Evolutionary conservation across 2,113 vertebrate genomes (phyloP).

Genomic region (Numida meleagris): DNA sequence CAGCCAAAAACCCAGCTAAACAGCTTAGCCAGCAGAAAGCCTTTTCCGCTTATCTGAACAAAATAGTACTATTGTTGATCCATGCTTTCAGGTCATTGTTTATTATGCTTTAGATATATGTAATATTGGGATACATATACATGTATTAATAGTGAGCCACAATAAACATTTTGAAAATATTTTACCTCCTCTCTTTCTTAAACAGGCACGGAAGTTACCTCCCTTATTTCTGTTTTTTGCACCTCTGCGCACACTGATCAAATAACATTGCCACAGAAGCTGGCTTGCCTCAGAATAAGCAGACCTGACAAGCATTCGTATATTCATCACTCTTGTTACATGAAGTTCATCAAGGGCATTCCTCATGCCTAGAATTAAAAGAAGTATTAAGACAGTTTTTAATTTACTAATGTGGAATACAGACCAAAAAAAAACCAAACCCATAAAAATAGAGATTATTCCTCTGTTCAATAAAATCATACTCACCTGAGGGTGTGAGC

Average conservation of each 20-base stretch:
- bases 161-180: not conserved
- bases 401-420: not conserved
- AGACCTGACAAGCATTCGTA: not conserved
- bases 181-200: not conserved
- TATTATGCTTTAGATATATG: not conserved
- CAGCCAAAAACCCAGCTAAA: not conserved
- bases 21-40: not conserved
- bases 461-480: not conserved
- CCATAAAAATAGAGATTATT: not conserved
- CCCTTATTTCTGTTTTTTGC: not conserved
- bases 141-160: not conserved
- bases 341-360: not conserved
- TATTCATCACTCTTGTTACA: not conserved
- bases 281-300: not conserved
- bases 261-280: not conserved
- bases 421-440: not conserved
- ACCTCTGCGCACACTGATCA: not conserved
- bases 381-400: not conserved
- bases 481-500: not conserved
- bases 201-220: not conserved
- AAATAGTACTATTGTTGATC: not conserved
- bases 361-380: not conserved
- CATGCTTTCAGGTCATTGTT: not conserved
- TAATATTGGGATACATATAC: not conserved
- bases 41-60: not conserved